Conservation (phyloP, 2,888 invertebrate genomes). For the Pachycephus smyrnensis region DNA sequence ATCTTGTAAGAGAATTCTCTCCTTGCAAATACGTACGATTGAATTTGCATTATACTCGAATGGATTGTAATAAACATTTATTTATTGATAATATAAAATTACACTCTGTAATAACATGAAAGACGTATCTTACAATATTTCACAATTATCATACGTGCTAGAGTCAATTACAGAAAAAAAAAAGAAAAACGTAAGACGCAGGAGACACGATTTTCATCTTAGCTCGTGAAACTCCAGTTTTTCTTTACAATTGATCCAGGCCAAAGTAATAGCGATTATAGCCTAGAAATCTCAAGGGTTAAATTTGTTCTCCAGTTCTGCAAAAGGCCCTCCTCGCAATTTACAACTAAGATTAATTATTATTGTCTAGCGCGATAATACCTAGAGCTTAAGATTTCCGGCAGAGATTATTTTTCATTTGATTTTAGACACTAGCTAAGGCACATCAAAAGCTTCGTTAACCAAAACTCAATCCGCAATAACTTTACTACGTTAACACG, state of each 20-base stretch:
- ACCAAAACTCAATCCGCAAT: neutral
- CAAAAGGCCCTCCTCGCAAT: neutral
- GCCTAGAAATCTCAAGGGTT: conserved; percentile 8
- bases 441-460: conserved; percentile 1
- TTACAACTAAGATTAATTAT: conserved; percentile 7
- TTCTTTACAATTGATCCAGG: conserved; percentile 1
- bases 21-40: neutral
- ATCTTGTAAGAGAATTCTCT: neutral
- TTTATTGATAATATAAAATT: conserved; percentile 63
- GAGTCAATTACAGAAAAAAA: conserved; percentile 4
- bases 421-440: conserved; percentile 24
- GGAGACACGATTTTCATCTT: conserved; percentile 12
- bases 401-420: conserved; percentile 28
- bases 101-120: conserved; percentile 58
- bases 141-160: conserved; percentile 44
- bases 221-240: conserved; percentile 4
- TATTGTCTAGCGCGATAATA: conserved; percentile 1
- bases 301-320: conserved; percentile 8
- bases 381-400: conserved; percentile 14
- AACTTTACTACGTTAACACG: conserved; percentile 15
- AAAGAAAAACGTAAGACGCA: neutral
- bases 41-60: neutral
- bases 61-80: conserved; percentile 51
- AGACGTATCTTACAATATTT: conserved; percentile 64
- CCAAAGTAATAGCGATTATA: neutral